Percentiles rank a stretch among this genome's conserved stretches.
Evolutionary conservation across 2,888 invertebrate genomes (phyloP).

Genomic region (Oegoconia quadripuncta): DNA sequence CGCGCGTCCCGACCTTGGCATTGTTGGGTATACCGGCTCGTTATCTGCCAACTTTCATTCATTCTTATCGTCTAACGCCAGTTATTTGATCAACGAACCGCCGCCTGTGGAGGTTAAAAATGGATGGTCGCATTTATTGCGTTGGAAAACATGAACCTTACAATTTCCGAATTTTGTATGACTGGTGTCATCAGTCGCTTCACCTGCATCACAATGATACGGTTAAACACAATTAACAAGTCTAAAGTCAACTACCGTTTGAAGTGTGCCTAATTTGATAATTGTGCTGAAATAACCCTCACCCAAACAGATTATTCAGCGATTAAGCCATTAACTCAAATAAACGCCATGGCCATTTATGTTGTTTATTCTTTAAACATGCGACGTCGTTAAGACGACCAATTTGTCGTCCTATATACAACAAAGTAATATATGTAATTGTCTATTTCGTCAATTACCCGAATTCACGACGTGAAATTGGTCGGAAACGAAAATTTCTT

Average conservation of each 20-base stretch:
- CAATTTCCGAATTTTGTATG: too few relatives aligned
- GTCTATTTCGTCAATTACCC: conserved; percentile 35
- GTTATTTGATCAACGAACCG: conserved; percentile 10
- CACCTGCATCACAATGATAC: too few relatives aligned
- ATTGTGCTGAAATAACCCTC: not conserved
- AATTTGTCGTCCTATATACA: conserved; percentile 34
- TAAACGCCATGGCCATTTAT: conserved; percentile 15
- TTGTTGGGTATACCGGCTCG: conserved; percentile 41
- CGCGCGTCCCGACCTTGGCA: conserved; percentile 51
- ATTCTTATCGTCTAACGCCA: conserved; percentile 23
- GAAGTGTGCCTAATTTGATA: not conserved
- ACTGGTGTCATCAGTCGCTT: too few relatives aligned
- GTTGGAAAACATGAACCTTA: too few relatives aligned
- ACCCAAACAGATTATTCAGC: conserved; percentile 13
- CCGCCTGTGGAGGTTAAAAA: too few relatives aligned
- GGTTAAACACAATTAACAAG: not conserved
- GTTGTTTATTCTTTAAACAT: conserved; percentile 17
- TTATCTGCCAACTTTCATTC: conserved; percentile 64
- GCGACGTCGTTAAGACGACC: conserved; percentile 26
- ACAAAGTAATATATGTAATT: conserved; percentile 38
- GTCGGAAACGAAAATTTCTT: conserved; percentile 26
- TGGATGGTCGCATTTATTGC: too few relatives aligned
- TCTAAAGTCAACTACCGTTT: not conserved
- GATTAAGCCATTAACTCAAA: conserved; percentile 28
- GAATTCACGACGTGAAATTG: conserved; percentile 31